These are phyloP conservation scores for Pyxicephalus adspersus DNA, from an alignment of 2,113 vertebrate species.

Conservation along the genomic window DNA sequence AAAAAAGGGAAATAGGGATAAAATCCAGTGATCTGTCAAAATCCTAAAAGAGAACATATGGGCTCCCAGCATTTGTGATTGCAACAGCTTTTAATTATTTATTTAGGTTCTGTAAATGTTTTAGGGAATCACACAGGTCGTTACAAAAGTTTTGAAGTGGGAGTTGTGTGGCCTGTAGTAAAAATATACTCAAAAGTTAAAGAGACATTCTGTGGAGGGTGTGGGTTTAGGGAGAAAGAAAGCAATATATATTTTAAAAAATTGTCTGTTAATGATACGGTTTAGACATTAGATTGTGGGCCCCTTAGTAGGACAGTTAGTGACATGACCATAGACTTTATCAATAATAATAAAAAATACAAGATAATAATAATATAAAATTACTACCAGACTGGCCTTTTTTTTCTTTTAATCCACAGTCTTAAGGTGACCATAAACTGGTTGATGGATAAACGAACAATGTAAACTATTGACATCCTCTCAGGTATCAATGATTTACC, in stretches of 20 bases:
- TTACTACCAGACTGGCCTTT: too few species aligned
- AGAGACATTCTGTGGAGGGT: neutral
- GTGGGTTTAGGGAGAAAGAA: too few species aligned
- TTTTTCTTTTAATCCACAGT: too few species aligned
- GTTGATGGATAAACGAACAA: too few species aligned
- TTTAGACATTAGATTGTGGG: too few species aligned
- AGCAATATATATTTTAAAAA: neutral
- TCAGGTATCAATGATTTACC: too few species aligned
- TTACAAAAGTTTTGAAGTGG: neutral
- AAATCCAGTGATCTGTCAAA: conserved; percentile 49
- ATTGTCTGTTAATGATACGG: neutral
- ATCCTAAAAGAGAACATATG: conserved; percentile 50
- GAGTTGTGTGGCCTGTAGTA: neutral
- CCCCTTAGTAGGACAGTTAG: too few species aligned
- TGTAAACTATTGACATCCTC: too few species aligned
- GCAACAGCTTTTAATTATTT: conserved; percentile 11
- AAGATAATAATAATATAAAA: too few species aligned
- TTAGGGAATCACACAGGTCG: neutral
- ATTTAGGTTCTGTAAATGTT: neutral
- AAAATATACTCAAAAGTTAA: neutral
- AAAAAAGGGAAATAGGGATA: conserved; percentile 41
- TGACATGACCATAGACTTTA: too few species aligned
- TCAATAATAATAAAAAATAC: too few species aligned
- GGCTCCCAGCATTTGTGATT: conserved; percentile 9
- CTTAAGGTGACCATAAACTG: too few species aligned